A percentile compares a stretch with the other conserved stretches of the same genome.
Conservation (phyloP, 2,113 vertebrate species). For the Turnix velox region DNA sequence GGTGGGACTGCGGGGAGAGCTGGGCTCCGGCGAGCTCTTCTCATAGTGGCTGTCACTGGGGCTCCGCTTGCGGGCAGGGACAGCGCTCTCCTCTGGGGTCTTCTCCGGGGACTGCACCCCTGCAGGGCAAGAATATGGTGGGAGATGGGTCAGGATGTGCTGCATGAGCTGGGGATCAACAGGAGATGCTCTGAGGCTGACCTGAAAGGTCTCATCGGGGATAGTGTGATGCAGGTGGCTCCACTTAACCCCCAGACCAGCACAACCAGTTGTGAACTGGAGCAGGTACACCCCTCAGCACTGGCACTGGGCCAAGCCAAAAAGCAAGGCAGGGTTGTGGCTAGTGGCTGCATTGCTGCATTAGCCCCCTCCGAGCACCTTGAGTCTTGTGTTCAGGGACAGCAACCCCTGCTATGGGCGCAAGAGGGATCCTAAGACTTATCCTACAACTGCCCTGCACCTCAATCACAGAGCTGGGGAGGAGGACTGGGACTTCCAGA, state of each 20-base stretch:
- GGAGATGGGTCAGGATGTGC: not conserved
- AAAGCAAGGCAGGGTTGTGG: not conserved
- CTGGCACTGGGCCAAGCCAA: not conserved
- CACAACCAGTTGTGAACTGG: not conserved
- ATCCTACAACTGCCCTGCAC: not conserved
- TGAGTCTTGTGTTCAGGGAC: not conserved
- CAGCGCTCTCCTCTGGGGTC: conserved; percentile 69
- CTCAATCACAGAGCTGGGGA: not conserved
- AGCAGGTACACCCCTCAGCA: not conserved
- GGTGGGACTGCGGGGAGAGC: conserved; percentile 76
- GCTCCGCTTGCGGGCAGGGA: conserved; percentile 70
- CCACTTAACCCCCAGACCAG: not conserved
- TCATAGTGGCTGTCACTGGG: conserved; percentile 84
- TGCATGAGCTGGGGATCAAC: not conserved
- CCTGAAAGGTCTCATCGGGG: not conserved
- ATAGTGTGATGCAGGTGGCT: not conserved
- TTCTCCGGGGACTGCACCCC: conserved; percentile 81
- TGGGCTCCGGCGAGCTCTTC: conserved; percentile 68
- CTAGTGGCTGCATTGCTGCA: not conserved
- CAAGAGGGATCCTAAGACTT: not conserved
- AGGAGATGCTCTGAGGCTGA: not conserved
- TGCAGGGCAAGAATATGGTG: conserved; percentile 51
- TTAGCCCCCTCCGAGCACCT: not conserved
- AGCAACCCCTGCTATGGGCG: not conserved
- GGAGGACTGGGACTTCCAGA: rapidly evolving